These are phyloP conservation scores for Drosophila kanekoi DNA, from an alignment of 2,888 invertebrate genomes.

Conservation along the genomic window DNA sequence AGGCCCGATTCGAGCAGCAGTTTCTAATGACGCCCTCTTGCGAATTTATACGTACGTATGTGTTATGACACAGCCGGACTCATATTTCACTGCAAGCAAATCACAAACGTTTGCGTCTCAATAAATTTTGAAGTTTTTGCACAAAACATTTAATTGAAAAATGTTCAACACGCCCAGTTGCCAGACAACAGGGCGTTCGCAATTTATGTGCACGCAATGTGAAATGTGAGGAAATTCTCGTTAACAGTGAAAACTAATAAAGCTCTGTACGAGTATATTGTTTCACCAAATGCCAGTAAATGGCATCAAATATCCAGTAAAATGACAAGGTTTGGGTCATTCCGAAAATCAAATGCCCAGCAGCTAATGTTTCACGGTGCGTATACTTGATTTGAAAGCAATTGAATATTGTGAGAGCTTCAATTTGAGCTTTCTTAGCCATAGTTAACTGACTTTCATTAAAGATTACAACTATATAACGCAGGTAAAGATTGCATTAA, in stretches of 20 bases:
- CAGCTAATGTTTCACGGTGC: constrained; percentile 10
- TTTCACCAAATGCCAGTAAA: constrained; percentile 26
- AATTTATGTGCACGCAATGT: constrained; percentile 57
- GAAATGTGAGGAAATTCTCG: constrained; percentile 45
- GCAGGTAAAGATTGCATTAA: neutral
- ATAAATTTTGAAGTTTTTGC: constrained; percentile 39
- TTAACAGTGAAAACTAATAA: constrained; percentile 47
- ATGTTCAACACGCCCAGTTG: constrained; percentile 46
- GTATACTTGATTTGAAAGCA: constrained; percentile 34
- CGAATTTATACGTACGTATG: constrained; percentile 38
- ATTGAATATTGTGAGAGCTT: neutral
- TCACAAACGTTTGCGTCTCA: constrained; percentile 36
- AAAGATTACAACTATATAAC: no score
- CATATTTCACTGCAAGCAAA: constrained; percentile 52
- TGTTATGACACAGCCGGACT: constrained; percentile 42
- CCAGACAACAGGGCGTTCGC: constrained; percentile 52
- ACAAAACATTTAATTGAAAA: constrained; percentile 67
- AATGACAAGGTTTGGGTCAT: constrained; percentile 18
- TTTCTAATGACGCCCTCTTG: constrained; percentile 48
- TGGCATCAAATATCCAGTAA: constrained; percentile 36
- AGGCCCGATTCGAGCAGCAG: constrained; percentile 28
- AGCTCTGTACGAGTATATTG: constrained; percentile 26
- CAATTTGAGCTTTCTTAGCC: neutral
- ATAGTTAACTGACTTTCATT: no score
- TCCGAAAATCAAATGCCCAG: constrained; percentile 15